Percentiles rank a stretch among this genome's conserved stretches.
Evolutionary conservation across 2,888 invertebrate genomes (phyloP).

Genomic region (Tyria jacobaeae): DNA sequence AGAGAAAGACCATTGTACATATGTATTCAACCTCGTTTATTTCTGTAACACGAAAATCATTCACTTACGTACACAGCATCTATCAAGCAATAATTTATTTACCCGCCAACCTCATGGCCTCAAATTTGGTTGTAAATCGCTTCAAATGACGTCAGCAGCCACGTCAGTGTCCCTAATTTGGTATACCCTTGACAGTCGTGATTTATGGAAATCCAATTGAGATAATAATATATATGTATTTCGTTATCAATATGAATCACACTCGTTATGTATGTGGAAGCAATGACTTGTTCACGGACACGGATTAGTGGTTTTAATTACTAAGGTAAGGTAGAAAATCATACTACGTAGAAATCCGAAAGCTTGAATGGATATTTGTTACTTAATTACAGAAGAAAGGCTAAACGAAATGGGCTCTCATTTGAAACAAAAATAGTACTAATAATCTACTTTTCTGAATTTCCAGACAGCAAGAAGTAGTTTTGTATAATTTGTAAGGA

Average conservation of each 20-base stretch:
- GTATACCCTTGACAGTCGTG: slow-evolving; percentile 35
- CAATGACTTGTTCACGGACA: background rate
- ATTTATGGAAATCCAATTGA: slow-evolving; percentile 40
- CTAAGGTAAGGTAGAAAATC: background rate
- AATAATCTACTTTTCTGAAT: too few species aligned
- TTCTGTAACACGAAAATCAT: background rate
- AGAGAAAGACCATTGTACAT: too few species aligned
- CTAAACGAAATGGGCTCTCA: too few species aligned
- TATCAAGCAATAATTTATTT: slow-evolving; percentile 27
- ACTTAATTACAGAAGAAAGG: too few species aligned
- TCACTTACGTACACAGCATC: slow-evolving; percentile 10
- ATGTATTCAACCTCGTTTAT: background rate
- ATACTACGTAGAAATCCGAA: too few species aligned
- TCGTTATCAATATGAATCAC: slow-evolving; percentile 25
- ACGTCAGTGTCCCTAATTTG: slow-evolving; percentile 31
- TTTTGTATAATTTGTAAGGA: background rate
- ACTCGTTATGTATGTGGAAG: background rate
- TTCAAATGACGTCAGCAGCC: slow-evolving; percentile 40
- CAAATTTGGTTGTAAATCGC: slow-evolving; percentile 26
- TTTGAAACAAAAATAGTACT: too few species aligned
- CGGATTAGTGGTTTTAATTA: background rate
- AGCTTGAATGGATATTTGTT: too few species aligned
- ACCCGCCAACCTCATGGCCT: slow-evolving; percentile 25
- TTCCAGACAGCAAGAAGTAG: background rate
- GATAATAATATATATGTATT: slow-evolving; percentile 35